Percentiles rank a stretch among this genome's conserved stretches.
Conservation (phyloP, 1,140 invertebrate species). For the Platorchestia sp. region DNA sequence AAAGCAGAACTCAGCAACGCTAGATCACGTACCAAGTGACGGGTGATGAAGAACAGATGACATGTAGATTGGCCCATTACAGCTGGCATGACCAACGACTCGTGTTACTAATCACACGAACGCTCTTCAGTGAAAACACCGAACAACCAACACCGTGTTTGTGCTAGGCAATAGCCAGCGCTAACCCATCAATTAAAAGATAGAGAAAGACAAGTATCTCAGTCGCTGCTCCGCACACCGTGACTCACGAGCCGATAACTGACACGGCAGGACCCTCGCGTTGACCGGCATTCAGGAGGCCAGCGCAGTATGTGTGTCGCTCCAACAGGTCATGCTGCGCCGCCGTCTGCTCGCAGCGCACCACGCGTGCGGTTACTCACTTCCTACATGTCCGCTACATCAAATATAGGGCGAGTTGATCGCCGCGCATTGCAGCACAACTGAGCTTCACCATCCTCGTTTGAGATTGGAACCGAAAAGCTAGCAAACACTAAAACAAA, state of each 20-base stretch:
- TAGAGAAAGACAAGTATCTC: not conserved
- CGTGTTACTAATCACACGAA: not conserved
- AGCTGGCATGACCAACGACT: not conserved
- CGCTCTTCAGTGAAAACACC: not conserved
- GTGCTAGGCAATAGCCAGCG: not conserved
- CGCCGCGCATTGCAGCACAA: not conserved
- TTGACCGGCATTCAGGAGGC: not conserved
- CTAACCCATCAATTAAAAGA: conserved; percentile 20
- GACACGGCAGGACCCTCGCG: not conserved
- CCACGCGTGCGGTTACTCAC: not conserved
- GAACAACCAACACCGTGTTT: not conserved
- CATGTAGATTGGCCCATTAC: not conserved
- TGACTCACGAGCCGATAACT: not conserved
- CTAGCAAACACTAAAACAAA: not conserved
- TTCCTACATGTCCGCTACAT: not conserved
- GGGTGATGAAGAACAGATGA: not conserved
- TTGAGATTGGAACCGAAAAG: not conserved
- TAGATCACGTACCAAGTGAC: not conserved
- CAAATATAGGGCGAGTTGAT: not conserved
- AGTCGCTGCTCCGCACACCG: not conserved
- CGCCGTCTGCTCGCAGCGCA: not conserved
- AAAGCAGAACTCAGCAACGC: not conserved
- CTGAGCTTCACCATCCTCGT: not conserved
- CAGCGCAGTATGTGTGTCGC: not conserved
- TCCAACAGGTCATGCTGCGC: not conserved